Conservation (phyloP, 2,113 vertebrate genomes). For the Phaethornis superciliosus region DNA sequence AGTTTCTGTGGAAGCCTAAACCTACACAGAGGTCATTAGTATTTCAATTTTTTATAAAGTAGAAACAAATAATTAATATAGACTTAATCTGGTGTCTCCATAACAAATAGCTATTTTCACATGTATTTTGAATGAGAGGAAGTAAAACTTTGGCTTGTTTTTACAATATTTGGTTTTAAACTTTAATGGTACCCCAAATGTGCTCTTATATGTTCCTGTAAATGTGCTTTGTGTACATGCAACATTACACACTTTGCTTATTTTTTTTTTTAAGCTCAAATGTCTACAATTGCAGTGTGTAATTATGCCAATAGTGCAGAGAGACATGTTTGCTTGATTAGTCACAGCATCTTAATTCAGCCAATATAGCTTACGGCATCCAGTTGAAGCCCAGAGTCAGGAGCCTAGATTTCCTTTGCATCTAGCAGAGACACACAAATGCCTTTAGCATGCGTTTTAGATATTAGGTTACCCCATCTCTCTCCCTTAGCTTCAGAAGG, state of each 20-base stretch:
- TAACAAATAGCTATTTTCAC: not conserved
- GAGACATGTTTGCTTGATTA: not conserved
- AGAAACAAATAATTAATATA: not conserved
- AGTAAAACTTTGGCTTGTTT: not conserved
- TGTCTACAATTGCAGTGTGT: not conserved
- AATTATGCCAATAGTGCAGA: not conserved
- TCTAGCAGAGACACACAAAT: not conserved
- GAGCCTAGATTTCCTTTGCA: not conserved
- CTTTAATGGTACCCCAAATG: not conserved
- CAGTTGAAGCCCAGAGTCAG: not conserved
- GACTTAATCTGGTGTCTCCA: accelerated
- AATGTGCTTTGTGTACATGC: not conserved
- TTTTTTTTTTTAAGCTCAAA: conserved; percentile 17
- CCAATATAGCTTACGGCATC: not conserved
- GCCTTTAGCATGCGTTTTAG: conserved; percentile 1
- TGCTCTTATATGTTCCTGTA: not conserved
- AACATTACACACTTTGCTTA: not conserved
- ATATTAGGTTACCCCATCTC: not conserved
- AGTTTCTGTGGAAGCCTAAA: not conserved
- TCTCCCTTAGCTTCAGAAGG: not conserved
- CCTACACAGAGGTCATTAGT: not conserved
- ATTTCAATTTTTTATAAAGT: not conserved
- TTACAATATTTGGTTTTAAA: not conserved
- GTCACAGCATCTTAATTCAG: not conserved
- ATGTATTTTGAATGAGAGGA: not conserved